These are phyloP conservation scores for Threskiornis aethiopicus DNA, from an alignment of 2,797 vertebrate species.

Conservation along the genomic window DNA sequence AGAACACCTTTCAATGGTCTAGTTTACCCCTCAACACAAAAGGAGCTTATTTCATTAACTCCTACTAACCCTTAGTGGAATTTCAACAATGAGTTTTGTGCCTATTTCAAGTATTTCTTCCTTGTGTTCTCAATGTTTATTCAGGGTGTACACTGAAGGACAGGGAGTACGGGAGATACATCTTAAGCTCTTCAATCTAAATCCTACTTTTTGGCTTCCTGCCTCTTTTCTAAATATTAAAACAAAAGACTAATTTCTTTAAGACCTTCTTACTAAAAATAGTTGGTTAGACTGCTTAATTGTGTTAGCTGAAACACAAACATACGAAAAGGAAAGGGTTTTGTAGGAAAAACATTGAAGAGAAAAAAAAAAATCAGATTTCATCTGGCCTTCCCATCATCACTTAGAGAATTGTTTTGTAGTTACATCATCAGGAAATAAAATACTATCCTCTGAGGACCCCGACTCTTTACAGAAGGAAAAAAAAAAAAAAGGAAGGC, in stretches of 20 bases:
- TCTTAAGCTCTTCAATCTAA: constrained; percentile 20
- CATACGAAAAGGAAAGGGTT: constrained; percentile 53
- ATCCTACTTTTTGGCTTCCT: constrained; percentile 36
- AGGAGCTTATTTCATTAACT: constrained; percentile 21
- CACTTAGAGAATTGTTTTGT: constrained; percentile 81
- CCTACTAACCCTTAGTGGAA: not conserved
- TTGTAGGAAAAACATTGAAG: constrained; percentile 61
- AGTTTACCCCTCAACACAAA: not conserved
- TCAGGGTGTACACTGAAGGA: not conserved
- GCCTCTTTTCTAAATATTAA: constrained; percentile 19
- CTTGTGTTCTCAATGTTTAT: not conserved
- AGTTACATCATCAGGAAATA: constrained; percentile 86
- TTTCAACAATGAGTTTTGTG: not conserved
- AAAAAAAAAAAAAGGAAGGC: constrained; percentile 13
- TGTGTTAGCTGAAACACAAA: constrained; percentile 67
- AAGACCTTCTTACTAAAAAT: constrained; percentile 62
- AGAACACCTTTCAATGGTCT: not conserved
- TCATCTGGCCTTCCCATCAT: constrained; percentile 85
- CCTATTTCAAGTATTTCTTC: not conserved
- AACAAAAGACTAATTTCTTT: constrained; percentile 43
- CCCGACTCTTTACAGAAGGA: constrained; percentile 69
- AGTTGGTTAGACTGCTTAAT: constrained; percentile 50
- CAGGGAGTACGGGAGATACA: not conserved
- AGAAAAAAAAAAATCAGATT: constrained; percentile 58
- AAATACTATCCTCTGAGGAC: constrained; percentile 79